Conservation (phyloP, 2,888 invertebrate genomes). For the Schrankia costaestrigalis region DNA sequence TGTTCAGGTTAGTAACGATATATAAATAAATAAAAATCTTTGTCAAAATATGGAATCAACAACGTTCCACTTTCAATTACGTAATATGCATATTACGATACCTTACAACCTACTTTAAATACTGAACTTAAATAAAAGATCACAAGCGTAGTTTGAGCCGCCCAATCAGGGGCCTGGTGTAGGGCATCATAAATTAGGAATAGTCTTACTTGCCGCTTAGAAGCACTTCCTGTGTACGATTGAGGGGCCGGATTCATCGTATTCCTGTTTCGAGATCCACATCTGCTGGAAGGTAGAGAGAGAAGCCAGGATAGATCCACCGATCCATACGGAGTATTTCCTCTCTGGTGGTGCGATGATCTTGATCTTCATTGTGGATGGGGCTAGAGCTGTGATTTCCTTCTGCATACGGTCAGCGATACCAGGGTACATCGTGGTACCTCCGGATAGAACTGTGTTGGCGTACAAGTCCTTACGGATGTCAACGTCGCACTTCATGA, state of each 20-base stretch:
- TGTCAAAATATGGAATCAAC: conserved; percentile 61
- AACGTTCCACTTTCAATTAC: conserved; percentile 59
- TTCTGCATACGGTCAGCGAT: conserved; percentile 97
- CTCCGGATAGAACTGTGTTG: conserved; percentile 96
- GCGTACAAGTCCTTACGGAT: conserved; percentile 98
- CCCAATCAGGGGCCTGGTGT: conserved; percentile 68
- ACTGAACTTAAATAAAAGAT: conserved; percentile 76
- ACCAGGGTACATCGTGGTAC: conserved; percentile 97
- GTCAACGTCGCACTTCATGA: conserved; percentile 99
- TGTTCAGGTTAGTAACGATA: conserved; percentile 69
- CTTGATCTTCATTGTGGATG: conserved; percentile 96
- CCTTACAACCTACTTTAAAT: conserved; percentile 78
- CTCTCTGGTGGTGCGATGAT: conserved; percentile 97
- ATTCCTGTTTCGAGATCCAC: conserved; percentile 99
- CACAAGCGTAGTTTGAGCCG: conserved; percentile 79
- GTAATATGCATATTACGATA: conserved; percentile 81
- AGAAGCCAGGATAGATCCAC: conserved; percentile 94
- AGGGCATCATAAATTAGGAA: conserved; percentile 73
- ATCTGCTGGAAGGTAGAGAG: conserved; percentile 97
- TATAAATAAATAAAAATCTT: conserved; percentile 77
- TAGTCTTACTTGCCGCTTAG: conserved; percentile 70
- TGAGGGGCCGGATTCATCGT: conserved; percentile 97
- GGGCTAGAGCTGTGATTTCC: conserved; percentile 94
- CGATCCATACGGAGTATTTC: conserved; percentile 98
- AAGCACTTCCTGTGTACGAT: conserved; percentile 97